Evolutionary conservation across 2,888 invertebrate species (phyloP).

Genomic region (Heliconius ismenius): DNA sequence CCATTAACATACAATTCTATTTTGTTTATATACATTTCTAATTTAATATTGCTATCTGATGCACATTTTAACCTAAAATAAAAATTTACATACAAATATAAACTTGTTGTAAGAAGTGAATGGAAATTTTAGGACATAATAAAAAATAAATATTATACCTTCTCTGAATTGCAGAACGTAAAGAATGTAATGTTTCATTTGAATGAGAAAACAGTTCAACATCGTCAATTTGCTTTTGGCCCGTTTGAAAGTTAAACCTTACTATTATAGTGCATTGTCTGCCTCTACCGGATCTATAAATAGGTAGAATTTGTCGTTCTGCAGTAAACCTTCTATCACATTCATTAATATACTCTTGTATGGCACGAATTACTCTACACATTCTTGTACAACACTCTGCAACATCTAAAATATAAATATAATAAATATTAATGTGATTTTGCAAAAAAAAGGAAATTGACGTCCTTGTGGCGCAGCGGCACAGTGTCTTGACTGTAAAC

Average conservation of each 20-base stretch:
- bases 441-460: no score
- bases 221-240: conserved; percentile 94
- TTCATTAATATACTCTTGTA: conserved; percentile 97
- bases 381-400: conserved; percentile 83
- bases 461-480: no score
- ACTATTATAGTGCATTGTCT: conserved; percentile 93
- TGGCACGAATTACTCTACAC: conserved; percentile 95
- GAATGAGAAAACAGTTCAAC: conserved; percentile 95
- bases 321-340: conserved; percentile 94
- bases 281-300: conserved; percentile 94
- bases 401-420: conserved; percentile 59
- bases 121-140: neutral
- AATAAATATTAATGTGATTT: neutral
- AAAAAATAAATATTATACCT: conserved; percentile 60
- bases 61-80: conserved; percentile 72
- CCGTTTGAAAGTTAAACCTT: conserved; percentile 89
- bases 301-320: conserved; percentile 93
- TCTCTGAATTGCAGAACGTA: conserved; percentile 89
- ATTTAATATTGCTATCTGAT: conserved; percentile 86
- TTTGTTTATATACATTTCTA: conserved; percentile 95
- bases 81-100: conserved; percentile 7
- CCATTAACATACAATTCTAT: conserved; percentile 95
- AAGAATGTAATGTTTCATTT: conserved; percentile 94
- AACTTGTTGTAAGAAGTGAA: neutral
- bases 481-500: no score